Conservation (phyloP, 2,797 vertebrate genomes). For the Fistularia tabacaria region DNA sequence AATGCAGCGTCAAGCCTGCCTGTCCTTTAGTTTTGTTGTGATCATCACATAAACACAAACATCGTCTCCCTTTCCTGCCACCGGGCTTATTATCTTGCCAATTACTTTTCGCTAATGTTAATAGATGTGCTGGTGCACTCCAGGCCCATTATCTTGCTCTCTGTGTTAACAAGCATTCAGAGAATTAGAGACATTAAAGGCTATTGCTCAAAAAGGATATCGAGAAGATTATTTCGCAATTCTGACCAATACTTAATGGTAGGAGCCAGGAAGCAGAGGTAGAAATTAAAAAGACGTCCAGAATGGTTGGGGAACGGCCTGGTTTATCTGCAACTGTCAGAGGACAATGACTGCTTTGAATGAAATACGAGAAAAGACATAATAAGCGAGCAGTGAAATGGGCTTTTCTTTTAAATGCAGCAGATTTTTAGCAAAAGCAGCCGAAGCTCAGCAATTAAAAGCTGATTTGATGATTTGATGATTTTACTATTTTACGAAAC, state of each 20-base stretch:
- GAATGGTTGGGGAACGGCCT: constrained; percentile 30
- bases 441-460: too few species aligned
- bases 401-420: too few species aligned
- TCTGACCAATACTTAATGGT: constrained; percentile 62
- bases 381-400: too few species aligned
- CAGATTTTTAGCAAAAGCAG: too few species aligned
- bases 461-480: too few species aligned
- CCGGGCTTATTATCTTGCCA: constrained; percentile 72
- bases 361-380: too few species aligned
- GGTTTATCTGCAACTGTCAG: constrained; percentile 26
- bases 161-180: constrained; percentile 64
- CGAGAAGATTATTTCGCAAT: constrained; percentile 60
- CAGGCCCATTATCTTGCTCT: constrained; percentile 70
- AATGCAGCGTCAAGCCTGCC: constrained; percentile 15
- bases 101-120: constrained; percentile 75
- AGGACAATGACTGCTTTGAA: constrained; percentile 17
- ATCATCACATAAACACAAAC: constrained; percentile 56
- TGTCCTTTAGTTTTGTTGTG: constrained; percentile 46
- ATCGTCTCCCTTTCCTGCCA: constrained; percentile 68
- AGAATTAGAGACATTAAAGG: constrained; percentile 63
- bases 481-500: too few species aligned
- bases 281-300: constrained; percentile 44
- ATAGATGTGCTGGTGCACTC: constrained; percentile 69
- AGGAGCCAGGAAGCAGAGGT: constrained; percentile 36
- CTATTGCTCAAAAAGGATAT: constrained; percentile 60